These are phyloP conservation scores for Eumaeus atala DNA, from an alignment of 1,140 invertebrate species.

Conservation along the genomic window DNA sequence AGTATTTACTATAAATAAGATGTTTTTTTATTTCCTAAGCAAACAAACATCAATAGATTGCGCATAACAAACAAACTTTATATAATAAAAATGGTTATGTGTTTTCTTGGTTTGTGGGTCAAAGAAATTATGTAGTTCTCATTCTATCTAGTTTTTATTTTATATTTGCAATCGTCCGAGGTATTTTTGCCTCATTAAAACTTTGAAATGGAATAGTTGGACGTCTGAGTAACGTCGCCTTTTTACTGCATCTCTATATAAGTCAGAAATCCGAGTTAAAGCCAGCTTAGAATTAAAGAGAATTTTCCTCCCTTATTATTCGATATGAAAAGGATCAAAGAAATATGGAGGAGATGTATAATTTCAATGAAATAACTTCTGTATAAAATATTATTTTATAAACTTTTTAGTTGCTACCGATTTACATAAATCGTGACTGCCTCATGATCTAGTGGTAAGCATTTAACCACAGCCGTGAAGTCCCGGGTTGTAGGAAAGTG, in stretches of 20 bases:
- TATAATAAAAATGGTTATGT: neutral
- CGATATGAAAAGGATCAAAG: constrained; percentile 5
- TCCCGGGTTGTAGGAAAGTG: too few relatives aligned
- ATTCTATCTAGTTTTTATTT: constrained; percentile 12
- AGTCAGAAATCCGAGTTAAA: constrained; percentile 14
- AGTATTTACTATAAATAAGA: too few relatives aligned
- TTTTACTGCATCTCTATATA: constrained; percentile 20
- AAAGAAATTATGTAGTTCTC: constrained; percentile 3
- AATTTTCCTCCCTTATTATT: constrained; percentile 7
- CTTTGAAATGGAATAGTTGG: constrained; percentile 27
- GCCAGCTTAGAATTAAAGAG: constrained; percentile 9
- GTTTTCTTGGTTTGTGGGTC: constrained; percentile 6
- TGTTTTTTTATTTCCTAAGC: too few relatives aligned
- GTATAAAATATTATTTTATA: too few relatives aligned
- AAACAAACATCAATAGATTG: too few relatives aligned
- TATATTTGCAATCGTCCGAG: constrained; percentile 29
- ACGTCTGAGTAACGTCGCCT: constrained; percentile 14
- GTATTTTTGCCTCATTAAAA: constrained; percentile 50
- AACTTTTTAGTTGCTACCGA: too few relatives aligned
- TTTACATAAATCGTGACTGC: too few relatives aligned
- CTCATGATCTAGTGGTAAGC: too few relatives aligned
- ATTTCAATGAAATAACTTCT: neutral
- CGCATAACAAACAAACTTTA: constrained; percentile 1
- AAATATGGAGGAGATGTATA: neutral
- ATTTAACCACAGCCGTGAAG: too few relatives aligned